Base-by-base conservation (phyloP, 1,140 invertebrate genomes). In the Aphis gossypii region DNA sequence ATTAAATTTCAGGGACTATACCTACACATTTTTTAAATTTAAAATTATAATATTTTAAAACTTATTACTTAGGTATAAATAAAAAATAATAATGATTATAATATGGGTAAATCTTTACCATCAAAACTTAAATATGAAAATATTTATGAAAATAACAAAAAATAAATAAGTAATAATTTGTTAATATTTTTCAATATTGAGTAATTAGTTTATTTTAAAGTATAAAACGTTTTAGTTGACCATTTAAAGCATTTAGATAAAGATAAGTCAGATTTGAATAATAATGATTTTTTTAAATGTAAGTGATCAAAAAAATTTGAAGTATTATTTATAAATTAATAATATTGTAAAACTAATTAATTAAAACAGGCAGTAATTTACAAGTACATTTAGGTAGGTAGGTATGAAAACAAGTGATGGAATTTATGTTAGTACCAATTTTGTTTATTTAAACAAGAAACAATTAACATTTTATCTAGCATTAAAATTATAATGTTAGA, bases 381-480 rank as follows among this genome's bases (percentile, higher is more conserved):
- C 14, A 76, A n/a, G 30, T 76, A 76, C 30, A 76, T 76, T 76
- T 76, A 35, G 30, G 30, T n/a, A 76, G 60, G 30, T n/a, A 76
- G n/a, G 60, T n/a, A 76, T 35, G 3, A 41, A 84, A 84, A 84
- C 11, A 41, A 41, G 35, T 84, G 9, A 25, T 84, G 7, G 25
- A 84, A 84, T 84, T 68, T 76, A 76, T 76, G 5, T 76, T 76
- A 18, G n/a, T 41, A 86, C 5, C 30, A 87, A 87, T 87, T n/a
- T 48, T 48, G 48, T 87, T 46, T 87, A 87, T 86, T 86, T 86
- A 46, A 46, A 84, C 25, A 14, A 35, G 7, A 51, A 48, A 86
- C 25, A 86, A 86, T 86, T 18, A 87, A 48, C 11, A 87, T 46
- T 87, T 48, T 87, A 86, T 44, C 86, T 88, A 51, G 38, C 51